These are phyloP conservation scores for Myotis yumanensis DNA, from an alignment of 2,113 vertebrate species.

Conservation along the genomic window DNA sequence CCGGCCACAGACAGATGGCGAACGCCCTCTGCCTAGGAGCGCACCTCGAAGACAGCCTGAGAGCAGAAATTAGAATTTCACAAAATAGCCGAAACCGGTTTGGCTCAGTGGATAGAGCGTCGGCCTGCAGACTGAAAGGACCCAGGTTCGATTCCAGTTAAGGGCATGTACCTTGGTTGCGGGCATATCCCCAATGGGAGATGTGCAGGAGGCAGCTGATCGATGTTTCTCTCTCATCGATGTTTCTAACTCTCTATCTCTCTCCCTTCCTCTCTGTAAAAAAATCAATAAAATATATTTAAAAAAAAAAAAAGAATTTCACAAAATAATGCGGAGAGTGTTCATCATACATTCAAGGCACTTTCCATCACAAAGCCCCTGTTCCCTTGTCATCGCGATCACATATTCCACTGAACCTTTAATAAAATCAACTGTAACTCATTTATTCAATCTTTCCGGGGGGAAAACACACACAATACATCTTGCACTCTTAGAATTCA, in stretches of 20 bases:
- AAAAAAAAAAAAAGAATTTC: too few relatives aligned
- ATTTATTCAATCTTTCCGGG: not conserved
- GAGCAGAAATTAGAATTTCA: not conserved
- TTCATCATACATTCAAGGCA: not conserved
- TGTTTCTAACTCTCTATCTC: too few relatives aligned
- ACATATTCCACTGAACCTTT: not conserved
- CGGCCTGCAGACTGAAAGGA: too few relatives aligned
- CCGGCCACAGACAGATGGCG: not conserved
- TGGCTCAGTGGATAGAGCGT: too few relatives aligned
- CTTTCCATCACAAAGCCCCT: not conserved
- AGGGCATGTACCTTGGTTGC: too few relatives aligned
- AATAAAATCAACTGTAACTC: constrained; percentile 30
- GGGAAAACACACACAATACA: not conserved
- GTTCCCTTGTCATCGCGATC: not conserved
- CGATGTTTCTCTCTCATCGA: too few relatives aligned
- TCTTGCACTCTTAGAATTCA: not conserved
- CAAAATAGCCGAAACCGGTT: too few relatives aligned
- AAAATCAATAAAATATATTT: too few relatives aligned
- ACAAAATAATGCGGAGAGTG: not conserved
- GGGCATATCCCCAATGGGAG: too few relatives aligned
- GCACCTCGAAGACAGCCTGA: fast-evolving
- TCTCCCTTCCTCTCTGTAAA: too few relatives aligned
- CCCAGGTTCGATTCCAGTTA: too few relatives aligned
- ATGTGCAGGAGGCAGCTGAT: too few relatives aligned
- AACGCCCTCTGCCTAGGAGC: not conserved